phyloP scores from a whole-genome alignment of 2,113 vertebrate genomes.

The Saccopteryx leptura region DNA sequence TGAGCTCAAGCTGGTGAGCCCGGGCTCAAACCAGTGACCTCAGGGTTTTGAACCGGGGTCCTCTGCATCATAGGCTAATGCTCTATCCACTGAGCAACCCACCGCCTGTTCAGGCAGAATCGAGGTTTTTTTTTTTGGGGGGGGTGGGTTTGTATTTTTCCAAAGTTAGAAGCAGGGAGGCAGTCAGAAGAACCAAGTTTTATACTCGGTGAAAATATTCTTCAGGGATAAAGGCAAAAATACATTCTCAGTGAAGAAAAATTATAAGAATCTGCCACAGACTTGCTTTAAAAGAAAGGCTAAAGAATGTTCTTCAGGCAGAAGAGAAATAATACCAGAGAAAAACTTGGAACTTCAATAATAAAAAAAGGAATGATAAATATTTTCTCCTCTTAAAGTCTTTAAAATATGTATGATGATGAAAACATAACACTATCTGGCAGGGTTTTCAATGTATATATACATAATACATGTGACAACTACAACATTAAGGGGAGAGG shows the following conservation, averaged over 20 bases:
- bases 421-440: background rate
- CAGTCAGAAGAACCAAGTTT: background rate
- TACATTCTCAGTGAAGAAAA: conserved; percentile 33
- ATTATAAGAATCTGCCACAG: background rate
- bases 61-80: too few species aligned
- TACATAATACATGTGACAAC: background rate
- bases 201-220: conserved; percentile 51
- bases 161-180: too few species aligned
- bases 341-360: background rate
- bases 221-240: conserved; percentile 20
- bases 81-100: too few species aligned
- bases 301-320: background rate
- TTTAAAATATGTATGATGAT: background rate
- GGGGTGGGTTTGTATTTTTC: too few species aligned
- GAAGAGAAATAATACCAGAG: conserved; percentile 27
- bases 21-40: too few species aligned
- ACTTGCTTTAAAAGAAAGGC: conserved; percentile 11
- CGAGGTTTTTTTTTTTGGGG: too few species aligned
- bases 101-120: too few species aligned
- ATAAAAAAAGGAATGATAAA: conserved; percentile 14
- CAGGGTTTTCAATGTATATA: background rate
- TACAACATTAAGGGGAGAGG: background rate
- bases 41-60: too few species aligned
- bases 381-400: conserved; percentile 19
- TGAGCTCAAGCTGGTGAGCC: too few species aligned